These are phyloP conservation scores for Mastomys natalensis DNA, from an alignment of 2,113 vertebrate species.

Conservation along the genomic window DNA sequence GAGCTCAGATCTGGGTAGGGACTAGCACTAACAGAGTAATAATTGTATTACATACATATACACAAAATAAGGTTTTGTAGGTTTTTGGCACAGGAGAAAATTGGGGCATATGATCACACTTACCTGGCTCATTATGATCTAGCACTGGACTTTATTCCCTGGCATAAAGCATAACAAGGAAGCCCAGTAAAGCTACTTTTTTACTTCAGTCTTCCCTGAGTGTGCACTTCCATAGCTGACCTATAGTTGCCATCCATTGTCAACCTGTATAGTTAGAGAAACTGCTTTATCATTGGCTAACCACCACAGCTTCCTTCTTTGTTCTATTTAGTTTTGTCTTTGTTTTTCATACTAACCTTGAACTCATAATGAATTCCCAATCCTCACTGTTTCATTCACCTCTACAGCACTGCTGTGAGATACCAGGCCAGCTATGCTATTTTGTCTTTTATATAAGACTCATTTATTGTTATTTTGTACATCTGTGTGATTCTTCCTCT, in stretches of 20 bases:
- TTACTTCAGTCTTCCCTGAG: not conserved
- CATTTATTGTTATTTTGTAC: not conserved
- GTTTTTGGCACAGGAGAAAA: not conserved
- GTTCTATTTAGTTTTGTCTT: not conserved
- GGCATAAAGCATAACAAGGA: not conserved
- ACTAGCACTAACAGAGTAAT: not conserved
- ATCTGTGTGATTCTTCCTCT: not conserved
- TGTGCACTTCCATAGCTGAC: too few species aligned
- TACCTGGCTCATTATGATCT: not conserved
- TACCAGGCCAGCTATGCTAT: not conserved
- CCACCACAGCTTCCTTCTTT: too few species aligned
- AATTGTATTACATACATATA: not conserved
- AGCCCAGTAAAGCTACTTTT: not conserved
- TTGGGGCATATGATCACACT: too few species aligned
- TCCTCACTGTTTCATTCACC: too few species aligned
- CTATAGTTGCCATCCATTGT: not conserved
- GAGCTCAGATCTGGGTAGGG: not conserved
- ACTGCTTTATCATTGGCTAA: not conserved
- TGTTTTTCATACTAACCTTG: not conserved
- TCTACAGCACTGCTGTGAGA: not conserved
- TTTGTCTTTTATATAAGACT: not conserved
- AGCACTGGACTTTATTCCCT: not conserved
- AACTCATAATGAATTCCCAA: not conserved
- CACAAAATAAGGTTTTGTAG: not conserved
- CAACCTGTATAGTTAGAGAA: not conserved